Percentiles rank a stretch among this genome's conserved stretches.
Conservation (phyloP, 2,888 invertebrate species). For the Conus canariensis region DNA sequence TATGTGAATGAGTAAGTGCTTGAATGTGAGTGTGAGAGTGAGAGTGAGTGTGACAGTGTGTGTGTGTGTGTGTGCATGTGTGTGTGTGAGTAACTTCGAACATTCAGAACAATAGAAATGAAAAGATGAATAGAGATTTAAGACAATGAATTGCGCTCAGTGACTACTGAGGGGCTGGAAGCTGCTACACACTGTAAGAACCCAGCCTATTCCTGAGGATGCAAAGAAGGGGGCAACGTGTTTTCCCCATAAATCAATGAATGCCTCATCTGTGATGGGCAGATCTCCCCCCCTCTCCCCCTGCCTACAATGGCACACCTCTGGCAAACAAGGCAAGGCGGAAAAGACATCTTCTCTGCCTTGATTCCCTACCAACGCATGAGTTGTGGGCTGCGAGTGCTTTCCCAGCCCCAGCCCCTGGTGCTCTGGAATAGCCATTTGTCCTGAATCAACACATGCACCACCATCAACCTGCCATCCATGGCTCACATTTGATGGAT, state of each 20-base stretch:
- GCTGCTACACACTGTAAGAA: no score
- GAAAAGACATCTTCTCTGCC: constrained; percentile 31
- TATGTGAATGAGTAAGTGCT: no score
- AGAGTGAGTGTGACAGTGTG: no score
- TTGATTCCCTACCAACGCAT: constrained; percentile 16
- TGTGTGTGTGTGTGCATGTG: no score
- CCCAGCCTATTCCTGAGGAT: no score
- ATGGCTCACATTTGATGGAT: constrained; percentile 6
- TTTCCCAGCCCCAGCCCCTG: constrained; percentile 17
- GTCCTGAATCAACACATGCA: constrained; percentile 19
- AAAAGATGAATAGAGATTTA: no score
- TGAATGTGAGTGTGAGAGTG: no score
- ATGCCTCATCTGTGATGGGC: constrained; percentile 31
- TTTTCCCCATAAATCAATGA: constrained; percentile 16
- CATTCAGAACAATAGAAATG: no score
- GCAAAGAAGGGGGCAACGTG: background rate
- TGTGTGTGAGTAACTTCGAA: no score
- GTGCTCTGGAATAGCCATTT: constrained; percentile 23
- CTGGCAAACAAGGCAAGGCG: constrained; percentile 20
- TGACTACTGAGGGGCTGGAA: no score
- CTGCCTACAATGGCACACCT: no score
- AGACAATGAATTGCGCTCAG: no score
- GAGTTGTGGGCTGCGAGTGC: constrained; percentile 4
- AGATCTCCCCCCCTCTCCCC: background rate
- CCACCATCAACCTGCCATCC: background rate